Conservation (phyloP, 2,113 vertebrate genomes). For the Haemorhous mexicanus region DNA sequence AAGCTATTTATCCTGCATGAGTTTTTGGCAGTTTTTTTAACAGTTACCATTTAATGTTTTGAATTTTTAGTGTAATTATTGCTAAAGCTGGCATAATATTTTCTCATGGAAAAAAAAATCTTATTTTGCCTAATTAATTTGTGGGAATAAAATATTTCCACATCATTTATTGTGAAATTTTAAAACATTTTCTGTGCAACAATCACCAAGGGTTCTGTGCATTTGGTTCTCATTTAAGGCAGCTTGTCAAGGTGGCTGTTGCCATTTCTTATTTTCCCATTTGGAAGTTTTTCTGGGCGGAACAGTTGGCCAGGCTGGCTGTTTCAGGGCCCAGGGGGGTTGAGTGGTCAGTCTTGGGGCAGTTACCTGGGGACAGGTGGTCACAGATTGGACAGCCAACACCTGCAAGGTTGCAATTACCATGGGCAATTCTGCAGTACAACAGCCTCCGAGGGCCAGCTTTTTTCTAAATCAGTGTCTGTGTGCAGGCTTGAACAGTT, state of each 20-base stretch:
- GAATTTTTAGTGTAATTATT: neutral
- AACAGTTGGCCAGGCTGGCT: neutral
- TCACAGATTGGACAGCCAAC: neutral
- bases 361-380: neutral
- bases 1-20: neutral
- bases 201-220: neutral
- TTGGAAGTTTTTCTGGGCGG: neutral
- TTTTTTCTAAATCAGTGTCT: neutral
- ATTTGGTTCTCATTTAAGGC: slow-evolving; percentile 7
- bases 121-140: neutral
- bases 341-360: rapidly evolving
- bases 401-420: neutral
- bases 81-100: neutral
- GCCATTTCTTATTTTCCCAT: neutral
- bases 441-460: neutral
- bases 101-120: neutral
- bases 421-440: rapidly evolving
- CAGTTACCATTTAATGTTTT: neutral
- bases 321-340: neutral
- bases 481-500: neutral
- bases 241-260: neutral
- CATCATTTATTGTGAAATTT: neutral
- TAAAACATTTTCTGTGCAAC: neutral
- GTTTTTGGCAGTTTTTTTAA: neutral
- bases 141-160: neutral